Percentiles rank a stretch among this genome's conserved stretches.
Conservation (phyloP, 2,113 vertebrate genomes). For the Elephas maximus region DNA sequence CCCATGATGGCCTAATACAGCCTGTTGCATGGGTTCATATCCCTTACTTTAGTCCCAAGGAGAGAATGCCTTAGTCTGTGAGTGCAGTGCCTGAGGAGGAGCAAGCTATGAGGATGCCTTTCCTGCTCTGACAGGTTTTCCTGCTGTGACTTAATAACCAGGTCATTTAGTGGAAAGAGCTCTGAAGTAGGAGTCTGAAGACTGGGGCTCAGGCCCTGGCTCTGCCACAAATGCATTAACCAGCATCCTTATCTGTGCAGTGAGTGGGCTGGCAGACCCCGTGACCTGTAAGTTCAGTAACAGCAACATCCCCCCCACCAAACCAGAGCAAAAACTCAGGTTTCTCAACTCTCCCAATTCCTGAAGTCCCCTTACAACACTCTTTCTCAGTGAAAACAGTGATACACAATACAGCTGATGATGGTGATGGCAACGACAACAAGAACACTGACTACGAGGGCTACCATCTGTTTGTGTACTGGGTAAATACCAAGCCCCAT, state of each 20-base stretch:
- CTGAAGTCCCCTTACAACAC: neutral
- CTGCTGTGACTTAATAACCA: neutral
- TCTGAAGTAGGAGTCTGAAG: neutral
- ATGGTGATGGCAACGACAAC: neutral
- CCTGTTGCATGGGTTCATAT: neutral
- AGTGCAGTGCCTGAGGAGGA: neutral
- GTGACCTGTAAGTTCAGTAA: neutral
- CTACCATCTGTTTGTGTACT: neutral
- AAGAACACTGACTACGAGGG: neutral
- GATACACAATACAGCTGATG: neutral
- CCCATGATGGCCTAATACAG: neutral
- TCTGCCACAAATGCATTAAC: neutral
- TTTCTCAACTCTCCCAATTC: neutral
- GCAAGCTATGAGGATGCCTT: neutral
- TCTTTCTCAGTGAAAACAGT: neutral
- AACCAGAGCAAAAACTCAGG: neutral
- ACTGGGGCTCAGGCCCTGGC: neutral
- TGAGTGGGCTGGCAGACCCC: neutral
- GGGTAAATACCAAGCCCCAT: neutral
- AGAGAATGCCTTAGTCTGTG: neutral
- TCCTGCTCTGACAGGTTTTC: neutral
- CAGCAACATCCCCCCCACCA: neutral
- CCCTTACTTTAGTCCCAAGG: neutral
- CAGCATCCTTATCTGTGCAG: neutral
- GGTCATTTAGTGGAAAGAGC: neutral